Conservation (phyloP, 2,797 vertebrate genomes). For the Bufotes viridis region DNA sequence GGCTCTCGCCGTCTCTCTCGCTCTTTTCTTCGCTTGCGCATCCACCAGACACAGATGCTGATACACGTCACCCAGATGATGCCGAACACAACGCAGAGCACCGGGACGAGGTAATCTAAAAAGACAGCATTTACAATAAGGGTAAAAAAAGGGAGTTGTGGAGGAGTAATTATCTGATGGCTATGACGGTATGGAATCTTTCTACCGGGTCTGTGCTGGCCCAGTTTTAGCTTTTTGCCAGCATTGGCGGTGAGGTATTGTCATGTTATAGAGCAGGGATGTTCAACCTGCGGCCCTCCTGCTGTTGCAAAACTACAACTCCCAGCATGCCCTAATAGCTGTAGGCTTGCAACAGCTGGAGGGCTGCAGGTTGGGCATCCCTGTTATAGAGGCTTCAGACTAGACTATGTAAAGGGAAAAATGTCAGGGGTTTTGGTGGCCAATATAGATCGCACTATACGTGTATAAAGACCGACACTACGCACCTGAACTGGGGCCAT, state of each 20-base stretch:
- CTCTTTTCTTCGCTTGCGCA: conserved; percentile 91
- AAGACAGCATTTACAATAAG: background rate
- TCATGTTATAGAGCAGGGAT: background rate
- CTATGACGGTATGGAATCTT: background rate
- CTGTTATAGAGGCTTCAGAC: background rate
- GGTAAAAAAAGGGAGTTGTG: background rate
- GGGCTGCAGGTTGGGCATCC: too few species aligned
- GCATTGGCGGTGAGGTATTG: background rate
- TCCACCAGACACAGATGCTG: conserved; percentile 91
- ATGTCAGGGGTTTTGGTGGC: background rate
- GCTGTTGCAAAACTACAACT: too few species aligned
- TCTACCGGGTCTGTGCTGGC: too few species aligned
- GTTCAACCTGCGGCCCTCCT: too few species aligned
- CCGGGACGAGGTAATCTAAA: conserved; percentile 86
- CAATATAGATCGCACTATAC: background rate
- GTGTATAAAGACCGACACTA: background rate
- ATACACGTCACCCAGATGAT: conserved; percentile 89
- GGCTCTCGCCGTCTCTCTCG: conserved; percentile 76
- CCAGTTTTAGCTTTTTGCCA: too few species aligned
- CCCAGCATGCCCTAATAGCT: too few species aligned
- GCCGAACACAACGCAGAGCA: conserved; percentile 86
- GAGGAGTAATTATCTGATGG: background rate
- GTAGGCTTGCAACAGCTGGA: too few species aligned
- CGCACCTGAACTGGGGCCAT: conserved; percentile 74
- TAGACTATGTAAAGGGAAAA: background rate